Base-by-base conservation (phyloP, 2,888 invertebrate genomes). In the Vesta saturnalis region DNA sequence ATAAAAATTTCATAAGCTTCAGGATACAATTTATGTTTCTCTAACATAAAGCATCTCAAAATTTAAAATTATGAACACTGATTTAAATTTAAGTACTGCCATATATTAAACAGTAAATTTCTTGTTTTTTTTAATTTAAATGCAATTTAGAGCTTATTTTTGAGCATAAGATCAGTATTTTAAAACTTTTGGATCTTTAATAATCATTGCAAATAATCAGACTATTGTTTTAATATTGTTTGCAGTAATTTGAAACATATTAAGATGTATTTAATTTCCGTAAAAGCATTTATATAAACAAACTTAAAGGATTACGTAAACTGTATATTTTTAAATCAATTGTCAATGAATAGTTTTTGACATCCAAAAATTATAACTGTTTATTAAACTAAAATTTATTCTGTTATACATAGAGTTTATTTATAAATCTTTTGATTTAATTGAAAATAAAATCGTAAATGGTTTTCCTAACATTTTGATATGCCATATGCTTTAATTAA, bases 341-440 rank as follows among this genome's bases (percentile, higher is more conserved):
- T 83, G 83, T 83, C 83, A 83, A 82, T 82, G 82, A 82, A 81
- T 82, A 82, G 72, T 71, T 80, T 80, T 79, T 80, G 81, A 83
- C 83, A 82, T 79, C 76, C 81, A 81, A 83, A 83, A 83, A 83
- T 83, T 83, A 83, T 79, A 79, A 77, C 74, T 82, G 82, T 83
- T 83, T 83, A 83, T 81, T 77, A 73, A 77, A 79, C 81, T 82
- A 82, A 81, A 80, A 80, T 73, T 73, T 78, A 73, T 65, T 57
- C 35, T 47, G n/a, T n/a, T n/a, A n/a, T 19, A 35, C 52, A 58
- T 14, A 16, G 59, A 64, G 55, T 21, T 56, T 56, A 56, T 56
- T 56, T 56, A 49, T 49, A 14, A 49, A 1, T 15, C n/a, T 49
- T 49, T 49, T n/a, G 15, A 14, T 46, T 49, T 49, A 49, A 49